These are phyloP conservation scores for Parochlus steinenii DNA, from an alignment of 2,888 invertebrate genomes.

Conservation along the genomic window DNA sequence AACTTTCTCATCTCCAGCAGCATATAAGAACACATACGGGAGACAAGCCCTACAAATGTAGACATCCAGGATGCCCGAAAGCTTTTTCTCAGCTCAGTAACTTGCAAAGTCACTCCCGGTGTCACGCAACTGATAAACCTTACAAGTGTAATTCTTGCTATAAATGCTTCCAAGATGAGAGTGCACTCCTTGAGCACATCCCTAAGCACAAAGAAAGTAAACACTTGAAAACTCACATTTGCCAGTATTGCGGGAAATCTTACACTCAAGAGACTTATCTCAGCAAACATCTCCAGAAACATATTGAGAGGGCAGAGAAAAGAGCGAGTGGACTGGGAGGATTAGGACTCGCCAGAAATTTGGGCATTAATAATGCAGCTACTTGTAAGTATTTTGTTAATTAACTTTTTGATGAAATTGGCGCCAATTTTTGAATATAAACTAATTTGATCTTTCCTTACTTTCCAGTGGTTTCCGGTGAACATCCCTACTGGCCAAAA, in stretches of 20 bases:
- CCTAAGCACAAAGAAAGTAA: conserved; percentile 99
- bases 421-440: neutral
- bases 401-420: conserved; percentile 15
- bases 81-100: conserved; percentile 98
- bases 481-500: conserved; percentile 74
- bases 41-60: conserved; percentile 97
- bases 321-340: conserved; percentile 59
- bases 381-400: no score
- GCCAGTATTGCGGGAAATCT: conserved; percentile 98
- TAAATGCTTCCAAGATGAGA: conserved; percentile 98
- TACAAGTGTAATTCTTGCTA: conserved; percentile 99
- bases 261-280: conserved; percentile 99
- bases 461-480: conserved; percentile 34
- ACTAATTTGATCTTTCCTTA: no score
- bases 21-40: conserved; percentile 99
- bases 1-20: conserved; percentile 96
- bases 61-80: conserved; percentile 94
- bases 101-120: conserved; percentile 96
- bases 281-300: conserved; percentile 99
- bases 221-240: conserved; percentile 98
- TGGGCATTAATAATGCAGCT: conserved; percentile 1
- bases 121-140: conserved; percentile 99
- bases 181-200: conserved; percentile 93
- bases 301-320: conserved; percentile 83
- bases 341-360: conserved; percentile 13